phyloP scores from a whole-genome alignment of 2,113 vertebrate genomes.

The Microtus pennsylvanicus region DNA sequence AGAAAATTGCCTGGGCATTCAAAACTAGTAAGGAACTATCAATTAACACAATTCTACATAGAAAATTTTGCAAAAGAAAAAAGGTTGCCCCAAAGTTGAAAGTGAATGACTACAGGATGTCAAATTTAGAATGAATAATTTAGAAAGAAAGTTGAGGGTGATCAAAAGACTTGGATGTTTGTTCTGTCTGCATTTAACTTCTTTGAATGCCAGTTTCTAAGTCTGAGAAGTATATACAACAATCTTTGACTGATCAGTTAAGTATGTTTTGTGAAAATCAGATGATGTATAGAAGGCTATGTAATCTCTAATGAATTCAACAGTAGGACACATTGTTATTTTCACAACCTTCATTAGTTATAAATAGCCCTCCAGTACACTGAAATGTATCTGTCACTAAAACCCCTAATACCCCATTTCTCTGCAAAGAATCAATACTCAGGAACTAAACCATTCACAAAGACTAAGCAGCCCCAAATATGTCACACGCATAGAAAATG shows the following conservation, averaged over 20 bases:
- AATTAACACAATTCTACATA: slow-evolving; percentile 9
- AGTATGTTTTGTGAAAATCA: slow-evolving; percentile 48
- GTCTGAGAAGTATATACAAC: slow-evolving; percentile 30
- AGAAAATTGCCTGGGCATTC: not conserved
- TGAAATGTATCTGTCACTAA: slow-evolving; percentile 13
- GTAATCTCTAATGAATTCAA: slow-evolving; percentile 23
- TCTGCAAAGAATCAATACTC: not conserved
- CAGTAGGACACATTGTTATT: not conserved
- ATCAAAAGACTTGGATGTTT: slow-evolving; percentile 16
- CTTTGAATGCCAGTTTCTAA: slow-evolving; percentile 45
- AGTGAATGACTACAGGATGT: slow-evolving; percentile 7
- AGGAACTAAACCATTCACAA: not conserved
- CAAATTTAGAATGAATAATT: slow-evolving; percentile 34
- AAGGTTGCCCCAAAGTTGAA: slow-evolving; percentile 3
- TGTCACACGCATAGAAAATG: slow-evolving; percentile 18
- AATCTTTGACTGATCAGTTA: not conserved
- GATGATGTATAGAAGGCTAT: not conserved
- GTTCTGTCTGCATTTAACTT: slow-evolving; percentile 34
- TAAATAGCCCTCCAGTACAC: not conserved
- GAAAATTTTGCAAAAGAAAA: slow-evolving; percentile 1
- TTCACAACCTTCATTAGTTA: not conserved
- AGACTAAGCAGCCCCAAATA: not conserved
- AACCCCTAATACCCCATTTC: not conserved
- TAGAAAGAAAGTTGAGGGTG: not conserved
- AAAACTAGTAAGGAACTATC: slow-evolving; percentile 53